These are phyloP conservation scores for Dendropsophus ebraccatus DNA, from an alignment of 2,113 vertebrate species.

Conservation along the genomic window DNA sequence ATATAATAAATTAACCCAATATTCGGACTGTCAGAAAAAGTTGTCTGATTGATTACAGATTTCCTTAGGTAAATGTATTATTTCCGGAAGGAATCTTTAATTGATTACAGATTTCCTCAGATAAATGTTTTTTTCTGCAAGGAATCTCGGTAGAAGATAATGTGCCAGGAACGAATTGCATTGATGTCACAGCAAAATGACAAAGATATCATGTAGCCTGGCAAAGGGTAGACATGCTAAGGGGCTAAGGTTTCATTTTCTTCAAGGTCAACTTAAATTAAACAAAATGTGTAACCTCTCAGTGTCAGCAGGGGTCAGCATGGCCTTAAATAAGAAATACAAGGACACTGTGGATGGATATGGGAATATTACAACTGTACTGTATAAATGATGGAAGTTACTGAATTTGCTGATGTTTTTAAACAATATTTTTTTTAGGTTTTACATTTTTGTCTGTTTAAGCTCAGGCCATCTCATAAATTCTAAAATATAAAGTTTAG, in stretches of 20 bases:
- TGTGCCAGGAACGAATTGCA: background rate
- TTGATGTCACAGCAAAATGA: background rate
- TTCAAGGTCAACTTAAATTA: background rate
- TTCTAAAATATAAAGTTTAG: no score
- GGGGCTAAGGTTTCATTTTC: background rate
- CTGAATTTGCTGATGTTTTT: no score
- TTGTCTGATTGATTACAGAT: slow-evolving; percentile 3
- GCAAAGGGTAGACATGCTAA: background rate
- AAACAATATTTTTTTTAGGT: no score
- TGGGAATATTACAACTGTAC: background rate
- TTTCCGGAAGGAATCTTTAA: no score
- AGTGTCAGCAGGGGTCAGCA: background rate
- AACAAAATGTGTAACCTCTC: background rate
- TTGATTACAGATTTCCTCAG: slow-evolving; percentile 18
- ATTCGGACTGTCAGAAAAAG: background rate
- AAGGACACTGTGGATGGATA: background rate
- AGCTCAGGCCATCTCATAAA: no score
- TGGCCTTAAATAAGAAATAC: background rate
- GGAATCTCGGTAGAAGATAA: background rate
- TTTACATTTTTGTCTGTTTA: no score
- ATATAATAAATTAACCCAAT: background rate
- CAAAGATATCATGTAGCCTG: background rate
- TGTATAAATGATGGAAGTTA: background rate
- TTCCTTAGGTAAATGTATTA: slow-evolving; percentile 12
- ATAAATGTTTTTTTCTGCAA: slow-evolving; percentile 7